Evolutionary conservation across 1,140 invertebrate species (phyloP).

Genomic region (Lysiphlebus fabarum): DNA sequence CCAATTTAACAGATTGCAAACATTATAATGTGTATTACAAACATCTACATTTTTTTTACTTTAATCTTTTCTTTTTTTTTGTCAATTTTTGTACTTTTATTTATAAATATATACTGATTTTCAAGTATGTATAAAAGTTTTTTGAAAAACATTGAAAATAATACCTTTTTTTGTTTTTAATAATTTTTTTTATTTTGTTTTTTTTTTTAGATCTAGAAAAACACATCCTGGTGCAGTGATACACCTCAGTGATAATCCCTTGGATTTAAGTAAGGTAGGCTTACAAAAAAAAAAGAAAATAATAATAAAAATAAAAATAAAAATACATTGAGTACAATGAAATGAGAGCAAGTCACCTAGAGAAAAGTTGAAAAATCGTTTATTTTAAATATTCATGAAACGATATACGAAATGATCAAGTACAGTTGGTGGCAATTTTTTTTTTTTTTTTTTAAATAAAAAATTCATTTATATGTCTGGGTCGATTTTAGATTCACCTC

Average conservation of each 20-base stretch:
- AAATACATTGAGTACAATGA: neutral
- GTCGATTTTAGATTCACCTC: conserved; percentile 4
- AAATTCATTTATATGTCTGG: conserved; percentile 10
- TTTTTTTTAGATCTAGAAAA: conserved; percentile 79
- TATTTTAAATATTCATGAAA: neutral
- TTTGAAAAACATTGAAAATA: neutral
- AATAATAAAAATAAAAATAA: no score
- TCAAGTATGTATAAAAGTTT: conserved; percentile 10
- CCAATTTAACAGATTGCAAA: conserved; percentile 29
- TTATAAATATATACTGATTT: neutral
- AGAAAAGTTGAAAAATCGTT: neutral
- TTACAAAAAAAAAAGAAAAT: conserved; percentile 4
- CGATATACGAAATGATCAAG: neutral
- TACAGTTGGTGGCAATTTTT: conserved; percentile 3
- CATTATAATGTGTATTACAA: conserved; percentile 5
- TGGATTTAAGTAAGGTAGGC: conserved; percentile 88
- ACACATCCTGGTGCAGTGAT: conserved; percentile 93
- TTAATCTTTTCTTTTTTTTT: conserved; percentile 6
- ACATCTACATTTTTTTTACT: conserved; percentile 12
- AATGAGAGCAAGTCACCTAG: neutral
- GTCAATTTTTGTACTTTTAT: conserved; percentile 2
- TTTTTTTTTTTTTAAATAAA: conserved; percentile 9
- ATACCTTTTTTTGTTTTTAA: conserved; percentile 2
- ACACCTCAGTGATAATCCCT: conserved; percentile 92
- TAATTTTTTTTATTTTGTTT: conserved; percentile 13